Percentiles rank a stretch among this genome's conserved stretches.
Evolutionary conservation across 2,113 vertebrate genomes (phyloP).

Genomic region (Sylvietta virens): DNA sequence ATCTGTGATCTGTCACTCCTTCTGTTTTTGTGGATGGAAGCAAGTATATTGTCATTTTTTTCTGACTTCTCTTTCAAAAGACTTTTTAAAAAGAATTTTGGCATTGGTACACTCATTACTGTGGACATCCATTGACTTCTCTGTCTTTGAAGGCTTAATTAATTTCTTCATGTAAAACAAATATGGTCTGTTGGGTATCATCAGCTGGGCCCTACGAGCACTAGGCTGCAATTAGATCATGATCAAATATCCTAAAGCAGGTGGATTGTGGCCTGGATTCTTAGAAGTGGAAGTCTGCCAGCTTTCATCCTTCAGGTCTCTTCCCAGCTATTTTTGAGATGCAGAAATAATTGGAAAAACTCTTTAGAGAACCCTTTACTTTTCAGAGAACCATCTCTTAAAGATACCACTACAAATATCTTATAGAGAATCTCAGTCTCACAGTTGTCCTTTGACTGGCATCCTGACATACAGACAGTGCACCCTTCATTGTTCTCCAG

Average conservation of each 20-base stretch:
- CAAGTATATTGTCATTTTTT: background rate
- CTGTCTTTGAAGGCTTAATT: background rate
- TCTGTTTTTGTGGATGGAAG: background rate
- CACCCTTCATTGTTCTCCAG: background rate
- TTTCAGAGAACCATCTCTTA: background rate
- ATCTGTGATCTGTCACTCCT: background rate
- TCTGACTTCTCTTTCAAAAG: background rate
- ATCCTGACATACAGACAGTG: background rate
- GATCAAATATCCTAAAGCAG: conserved; percentile 2
- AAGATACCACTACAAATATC: background rate
- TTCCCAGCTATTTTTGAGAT: background rate
- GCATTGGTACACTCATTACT: background rate
- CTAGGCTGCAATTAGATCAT: background rate
- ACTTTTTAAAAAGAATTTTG: background rate
- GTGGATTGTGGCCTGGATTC: background rate
- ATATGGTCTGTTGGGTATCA: background rate
- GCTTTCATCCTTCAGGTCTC: background rate
- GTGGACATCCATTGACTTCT: background rate
- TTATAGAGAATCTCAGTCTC: background rate
- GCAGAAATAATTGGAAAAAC: background rate
- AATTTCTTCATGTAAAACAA: background rate
- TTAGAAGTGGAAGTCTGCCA: conserved; percentile 5
- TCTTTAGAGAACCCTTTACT: background rate
- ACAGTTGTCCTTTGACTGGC: background rate
- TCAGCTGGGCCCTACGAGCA: background rate